Base-by-base conservation (phyloP, 2,113 vertebrate genomes). In the Fukomys damarensis region DNA sequence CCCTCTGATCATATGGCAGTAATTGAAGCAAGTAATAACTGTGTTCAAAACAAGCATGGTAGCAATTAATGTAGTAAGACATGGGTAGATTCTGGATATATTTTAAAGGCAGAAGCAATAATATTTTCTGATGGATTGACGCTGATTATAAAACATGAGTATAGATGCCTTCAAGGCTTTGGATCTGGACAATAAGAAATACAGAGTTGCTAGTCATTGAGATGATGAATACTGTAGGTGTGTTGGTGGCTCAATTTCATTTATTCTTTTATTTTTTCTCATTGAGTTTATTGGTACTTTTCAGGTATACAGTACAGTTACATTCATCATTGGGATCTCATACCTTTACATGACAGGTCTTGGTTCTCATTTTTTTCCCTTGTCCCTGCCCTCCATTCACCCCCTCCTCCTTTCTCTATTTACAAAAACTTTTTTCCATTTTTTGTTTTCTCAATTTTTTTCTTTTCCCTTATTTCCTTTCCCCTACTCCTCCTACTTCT, bases 31-130 rank as follows among this genome's bases (percentile, higher is more conserved):
- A 92, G 5, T 66, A 86, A 49, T n/a, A 43, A 59, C 83, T 2
- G 41, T 88, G 41, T 10, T 79, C 30, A 94, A 92, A 96, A 89
- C 26, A 56, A 97, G 49, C 43, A 90, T 54, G 10, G 32, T 52
- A 52, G 38, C 35, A 92, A 56, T 83, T 17, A 77, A 65, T 77
- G 4, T 79, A 14, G 4, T 80, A 94, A 87, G 16, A 94, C 91
- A 92, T 82, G 10, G 16, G 8, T 52, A 52, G 16, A 35, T 79
- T 79, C 76, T 79, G 76, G 76, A 5, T 79, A 52, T 10, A 38
- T 85, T 86, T 89, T 86, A 66, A 95, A 76, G 17, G 54, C 46
- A 81, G n/a, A 86, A 3, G 3, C n/a, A 92, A n/a, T 9, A 72
- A 35, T 26, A 41, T 93, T 91, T 96, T 38, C 38, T 93, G 56